Evolutionary conservation across 2,797 vertebrate genomes (phyloP).

Genomic region (Liparis tanakae): DNA sequence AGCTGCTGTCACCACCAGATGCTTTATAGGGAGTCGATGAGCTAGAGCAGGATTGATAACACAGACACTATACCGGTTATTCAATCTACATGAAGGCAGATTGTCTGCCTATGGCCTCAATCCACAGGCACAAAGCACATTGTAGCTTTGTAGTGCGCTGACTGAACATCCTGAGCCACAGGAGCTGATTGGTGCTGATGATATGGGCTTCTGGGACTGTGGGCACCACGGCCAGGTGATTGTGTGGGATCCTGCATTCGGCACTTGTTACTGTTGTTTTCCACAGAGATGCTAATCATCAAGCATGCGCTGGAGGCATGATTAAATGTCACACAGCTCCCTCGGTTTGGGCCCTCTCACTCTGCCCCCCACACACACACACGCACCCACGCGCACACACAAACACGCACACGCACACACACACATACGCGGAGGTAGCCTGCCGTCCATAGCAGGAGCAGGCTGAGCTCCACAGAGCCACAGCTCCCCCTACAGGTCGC

Average conservation of each 20-base stretch:
- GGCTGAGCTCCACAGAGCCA: slow-evolving; percentile 46
- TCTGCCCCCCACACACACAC: slow-evolving; percentile 39
- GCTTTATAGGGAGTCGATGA: neutral
- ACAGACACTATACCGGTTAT: slow-evolving; percentile 26
- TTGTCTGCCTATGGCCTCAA: slow-evolving; percentile 16
- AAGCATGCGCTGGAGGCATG: slow-evolving; percentile 65
- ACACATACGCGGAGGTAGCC: slow-evolving; percentile 18
- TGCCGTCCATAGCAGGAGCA: slow-evolving; percentile 16
- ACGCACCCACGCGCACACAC: no score
- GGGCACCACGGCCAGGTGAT: slow-evolving; percentile 56
- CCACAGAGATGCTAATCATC: slow-evolving; percentile 73
- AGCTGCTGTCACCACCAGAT: neutral
- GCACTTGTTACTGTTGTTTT: slow-evolving; percentile 68
- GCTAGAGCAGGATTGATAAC: neutral
- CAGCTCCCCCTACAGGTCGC: slow-evolving; percentile 66
- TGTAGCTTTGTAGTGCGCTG: slow-evolving; percentile 27
- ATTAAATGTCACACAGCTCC: slow-evolving; percentile 75
- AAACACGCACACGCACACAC: no score
- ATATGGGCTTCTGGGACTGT: slow-evolving; percentile 34
- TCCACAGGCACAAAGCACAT: slow-evolving; percentile 21
- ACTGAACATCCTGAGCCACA: slow-evolving; percentile 35
- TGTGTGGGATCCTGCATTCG: slow-evolving; percentile 65
- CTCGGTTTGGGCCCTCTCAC: slow-evolving; percentile 61
- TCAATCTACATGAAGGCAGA: slow-evolving; percentile 11
- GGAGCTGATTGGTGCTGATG: slow-evolving; percentile 61